These are phyloP conservation scores for Drosophila serrata DNA, from an alignment of 1,140 invertebrate genomes.

Conservation along the genomic window DNA sequence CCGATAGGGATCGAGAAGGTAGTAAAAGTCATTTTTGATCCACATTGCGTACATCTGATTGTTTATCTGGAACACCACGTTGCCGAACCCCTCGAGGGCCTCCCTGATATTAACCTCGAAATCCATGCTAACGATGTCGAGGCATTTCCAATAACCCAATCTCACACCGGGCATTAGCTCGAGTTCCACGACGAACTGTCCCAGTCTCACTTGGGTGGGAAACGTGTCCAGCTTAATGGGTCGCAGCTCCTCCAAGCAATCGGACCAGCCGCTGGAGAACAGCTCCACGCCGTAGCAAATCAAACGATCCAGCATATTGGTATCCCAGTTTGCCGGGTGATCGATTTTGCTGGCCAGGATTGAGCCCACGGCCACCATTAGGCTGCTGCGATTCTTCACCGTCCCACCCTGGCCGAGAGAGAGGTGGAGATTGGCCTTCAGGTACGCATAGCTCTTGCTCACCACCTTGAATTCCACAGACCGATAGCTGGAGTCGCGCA, in stretches of 20 bases:
- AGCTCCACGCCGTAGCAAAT: constrained; percentile 76
- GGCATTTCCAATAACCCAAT: constrained; percentile 46
- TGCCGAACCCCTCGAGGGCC: constrained; percentile 38
- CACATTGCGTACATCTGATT: constrained; percentile 74
- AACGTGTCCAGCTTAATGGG: constrained; percentile 58
- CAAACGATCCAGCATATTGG: constrained; percentile 60
- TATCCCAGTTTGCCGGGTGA: constrained; percentile 75
- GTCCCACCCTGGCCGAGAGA: constrained; percentile 32
- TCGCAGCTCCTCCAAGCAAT: constrained; percentile 16
- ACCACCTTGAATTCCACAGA: constrained; percentile 59
- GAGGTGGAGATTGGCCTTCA: constrained; percentile 63
- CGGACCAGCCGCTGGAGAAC: constrained; percentile 53
- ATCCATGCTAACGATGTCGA: constrained; percentile 31
- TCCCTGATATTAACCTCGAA: constrained; percentile 45
- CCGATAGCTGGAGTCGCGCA: constrained; percentile 36
- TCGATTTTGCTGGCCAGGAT: constrained; percentile 76
- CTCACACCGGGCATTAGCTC: constrained; percentile 39
- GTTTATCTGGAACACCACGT: constrained; percentile 72
- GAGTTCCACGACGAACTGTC: constrained; percentile 61
- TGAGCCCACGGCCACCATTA: constrained; percentile 59
- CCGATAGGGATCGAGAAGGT: constrained; percentile 77
- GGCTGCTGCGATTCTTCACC: constrained; percentile 57
- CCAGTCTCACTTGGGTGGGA: constrained; percentile 64
- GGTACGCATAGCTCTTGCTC: constrained; percentile 71
- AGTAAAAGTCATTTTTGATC: constrained; percentile 68